A percentile compares a stretch with the other conserved stretches of the same genome.
Evolutionary conservation across 2,797 vertebrate species (phyloP).

Genomic region (Loriculus beryllinus): DNA sequence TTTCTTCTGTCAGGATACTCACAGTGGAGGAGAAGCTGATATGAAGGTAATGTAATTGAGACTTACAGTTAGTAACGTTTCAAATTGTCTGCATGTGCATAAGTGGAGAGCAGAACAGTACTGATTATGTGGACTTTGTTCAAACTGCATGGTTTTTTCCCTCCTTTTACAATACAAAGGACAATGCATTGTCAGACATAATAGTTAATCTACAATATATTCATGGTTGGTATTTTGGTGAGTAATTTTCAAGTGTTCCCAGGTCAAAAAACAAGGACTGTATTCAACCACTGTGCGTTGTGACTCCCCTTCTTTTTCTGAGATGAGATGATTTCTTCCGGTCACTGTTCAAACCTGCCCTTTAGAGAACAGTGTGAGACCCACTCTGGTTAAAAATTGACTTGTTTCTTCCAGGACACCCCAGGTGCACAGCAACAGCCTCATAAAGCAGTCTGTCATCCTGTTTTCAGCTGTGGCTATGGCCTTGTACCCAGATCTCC

Average conservation of each 20-base stretch:
- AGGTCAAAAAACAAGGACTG: neutral
- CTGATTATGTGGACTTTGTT: neutral
- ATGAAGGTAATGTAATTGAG: conserved; percentile 79
- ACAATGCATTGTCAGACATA: neutral
- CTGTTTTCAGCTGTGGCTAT: neutral
- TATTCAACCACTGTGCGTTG: neutral
- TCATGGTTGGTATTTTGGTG: neutral
- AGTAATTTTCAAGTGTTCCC: neutral
- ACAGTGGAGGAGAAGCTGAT: conserved; percentile 85
- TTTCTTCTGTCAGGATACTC: conserved; percentile 93
- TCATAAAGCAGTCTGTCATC: neutral
- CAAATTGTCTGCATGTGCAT: neutral
- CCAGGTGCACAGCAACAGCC: neutral
- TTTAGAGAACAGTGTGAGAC: neutral
- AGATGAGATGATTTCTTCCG: neutral
- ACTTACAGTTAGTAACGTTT: neutral
- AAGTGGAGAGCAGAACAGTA: neutral
- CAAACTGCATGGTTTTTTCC: neutral
- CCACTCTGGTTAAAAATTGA: neutral
- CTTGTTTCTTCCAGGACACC: neutral
- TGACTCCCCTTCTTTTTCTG: neutral
- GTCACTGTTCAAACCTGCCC: neutral
- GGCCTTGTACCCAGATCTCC: neutral
- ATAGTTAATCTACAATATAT: neutral
- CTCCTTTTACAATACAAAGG: neutral